A percentile compares a stretch with the other conserved stretches of the same genome.
These are phyloP conservation scores for Tetragnatha versicolor DNA, from an alignment of 1,140 invertebrate genomes.

Conservation along the genomic window DNA sequence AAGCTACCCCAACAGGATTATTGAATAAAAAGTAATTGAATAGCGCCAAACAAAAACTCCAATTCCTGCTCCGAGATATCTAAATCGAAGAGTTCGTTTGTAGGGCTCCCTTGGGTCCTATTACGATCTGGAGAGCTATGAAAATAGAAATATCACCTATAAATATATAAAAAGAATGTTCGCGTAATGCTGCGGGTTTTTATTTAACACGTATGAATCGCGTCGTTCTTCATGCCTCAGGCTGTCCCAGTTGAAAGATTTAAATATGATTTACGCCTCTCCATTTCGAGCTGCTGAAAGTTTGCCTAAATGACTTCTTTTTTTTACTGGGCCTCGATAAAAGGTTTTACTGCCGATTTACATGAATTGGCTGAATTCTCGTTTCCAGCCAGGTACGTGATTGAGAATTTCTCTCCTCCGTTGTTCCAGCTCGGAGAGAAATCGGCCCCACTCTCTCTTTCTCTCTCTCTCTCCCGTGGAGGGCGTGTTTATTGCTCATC, in stretches of 20 bases:
- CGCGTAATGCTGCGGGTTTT: not conserved
- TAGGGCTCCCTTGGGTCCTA: constrained; percentile 21
- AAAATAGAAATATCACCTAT: constrained; percentile 29
- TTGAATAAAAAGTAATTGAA: too few relatives aligned
- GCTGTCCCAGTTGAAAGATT: constrained; percentile 21
- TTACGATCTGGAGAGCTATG: not conserved
- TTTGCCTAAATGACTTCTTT: not conserved
- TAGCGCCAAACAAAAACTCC: too few relatives aligned
- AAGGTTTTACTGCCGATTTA: constrained; percentile 1
- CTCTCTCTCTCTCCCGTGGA: not conserved
- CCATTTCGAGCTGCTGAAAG: not conserved
- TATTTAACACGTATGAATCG: constrained; percentile 51
- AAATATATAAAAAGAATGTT: constrained; percentile 30
- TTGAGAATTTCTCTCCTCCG: not conserved
- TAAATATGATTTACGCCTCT: constrained; percentile 32
- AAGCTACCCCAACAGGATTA: too few relatives aligned
- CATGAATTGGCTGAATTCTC: too few relatives aligned
- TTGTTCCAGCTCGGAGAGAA: not conserved
- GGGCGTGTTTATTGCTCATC: too few relatives aligned
- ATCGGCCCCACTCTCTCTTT: not conserved
- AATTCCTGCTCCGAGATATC: too few relatives aligned
- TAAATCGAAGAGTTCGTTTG: too few relatives aligned
- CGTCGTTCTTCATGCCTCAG: constrained; percentile 17
- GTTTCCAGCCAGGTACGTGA: too few relatives aligned
- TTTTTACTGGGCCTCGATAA: not conserved